Evolutionary conservation across 37 sponge, comb jelly and placozoan species (phyloP).

Genomic region (Oscarella lobularis): DNA sequence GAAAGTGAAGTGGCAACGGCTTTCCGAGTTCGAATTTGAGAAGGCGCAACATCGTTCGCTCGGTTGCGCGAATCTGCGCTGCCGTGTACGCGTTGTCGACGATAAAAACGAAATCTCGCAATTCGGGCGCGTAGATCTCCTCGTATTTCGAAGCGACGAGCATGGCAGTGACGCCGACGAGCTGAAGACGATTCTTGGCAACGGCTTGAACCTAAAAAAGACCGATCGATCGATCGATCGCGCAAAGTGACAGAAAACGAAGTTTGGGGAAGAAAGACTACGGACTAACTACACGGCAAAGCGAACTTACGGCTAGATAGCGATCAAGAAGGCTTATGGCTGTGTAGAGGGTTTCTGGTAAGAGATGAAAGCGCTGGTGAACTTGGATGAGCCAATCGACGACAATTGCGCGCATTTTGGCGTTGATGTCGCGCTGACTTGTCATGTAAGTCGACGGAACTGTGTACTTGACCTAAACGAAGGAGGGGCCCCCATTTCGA

Average conservation of each 20-base stretch:
- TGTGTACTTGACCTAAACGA: no score
- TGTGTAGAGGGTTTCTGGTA: conserved; percentile 86
- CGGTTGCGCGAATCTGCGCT: conserved; percentile 73
- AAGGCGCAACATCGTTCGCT: conserved; percentile 52
- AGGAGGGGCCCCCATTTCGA: no score
- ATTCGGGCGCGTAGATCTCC: conserved; percentile 96
- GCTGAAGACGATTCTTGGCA: no score
- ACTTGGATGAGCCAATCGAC: conserved; percentile 95
- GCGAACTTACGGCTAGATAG: conserved; percentile 69
- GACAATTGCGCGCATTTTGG: conserved; percentile 77
- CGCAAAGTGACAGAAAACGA: no score
- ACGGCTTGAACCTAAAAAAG: no score
- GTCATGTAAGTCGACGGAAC: conserved; percentile 54
- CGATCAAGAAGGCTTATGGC: conserved; percentile 83
- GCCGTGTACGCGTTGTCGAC: conserved; percentile 83
- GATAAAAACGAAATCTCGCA: conserved; percentile 91
- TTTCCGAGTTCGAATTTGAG: conserved; percentile 80
- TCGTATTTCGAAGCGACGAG: conserved; percentile 97
- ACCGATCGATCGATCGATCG: no score
- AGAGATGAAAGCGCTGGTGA: conserved; percentile 70
- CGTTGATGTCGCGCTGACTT: conserved; percentile 62
- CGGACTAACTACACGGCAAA: no score
- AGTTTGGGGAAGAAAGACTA: no score
- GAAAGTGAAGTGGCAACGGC: conserved; percentile 89
- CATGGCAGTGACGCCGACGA: conserved; percentile 96